Percentiles rank a stretch among this genome's conserved stretches.
phyloP scores from a whole-genome alignment of 1,140 invertebrate genomes.

The Elysia chlorotica region DNA sequence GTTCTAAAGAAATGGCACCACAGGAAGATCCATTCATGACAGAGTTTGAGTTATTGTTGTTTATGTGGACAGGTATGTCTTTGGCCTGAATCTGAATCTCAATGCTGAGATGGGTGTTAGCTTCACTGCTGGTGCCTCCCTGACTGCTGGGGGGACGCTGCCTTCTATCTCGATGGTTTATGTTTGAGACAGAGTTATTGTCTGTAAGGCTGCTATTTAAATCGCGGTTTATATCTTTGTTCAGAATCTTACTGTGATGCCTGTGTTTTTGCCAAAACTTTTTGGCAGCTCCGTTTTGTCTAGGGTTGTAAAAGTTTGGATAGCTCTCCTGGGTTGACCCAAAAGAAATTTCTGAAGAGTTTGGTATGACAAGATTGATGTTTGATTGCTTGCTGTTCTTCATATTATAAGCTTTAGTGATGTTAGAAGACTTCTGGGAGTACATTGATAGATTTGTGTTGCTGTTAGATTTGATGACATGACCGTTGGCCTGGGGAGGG shows the following conservation, averaged over 20 bases:
- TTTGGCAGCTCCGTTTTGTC: constrained; percentile 87
- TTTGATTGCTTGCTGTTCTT: constrained; percentile 50
- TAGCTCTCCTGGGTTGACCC: constrained; percentile 66
- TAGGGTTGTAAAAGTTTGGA: constrained; percentile 85
- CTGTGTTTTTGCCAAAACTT: constrained; percentile 90
- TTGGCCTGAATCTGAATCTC: constrained; percentile 48
- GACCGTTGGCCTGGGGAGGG: constrained; percentile 44
- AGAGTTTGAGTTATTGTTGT: neutral
- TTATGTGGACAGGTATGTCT: constrained; percentile 22
- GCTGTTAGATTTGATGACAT: constrained; percentile 43
- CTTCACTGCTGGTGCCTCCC: constrained; percentile 46
- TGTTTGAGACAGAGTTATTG: constrained; percentile 43
- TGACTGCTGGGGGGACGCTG: too few species aligned
- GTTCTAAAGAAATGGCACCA: constrained; percentile 14
- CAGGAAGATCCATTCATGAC: constrained; percentile 8
- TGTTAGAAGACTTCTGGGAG: constrained; percentile 36
- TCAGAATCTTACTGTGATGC: constrained; percentile 68
- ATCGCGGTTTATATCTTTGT: constrained; percentile 52
- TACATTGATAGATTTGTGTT: constrained; percentile 35
- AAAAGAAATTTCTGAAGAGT: constrained; percentile 50
- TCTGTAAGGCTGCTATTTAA: constrained; percentile 49
- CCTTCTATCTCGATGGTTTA: constrained; percentile 27
- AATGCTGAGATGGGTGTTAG: constrained; percentile 48
- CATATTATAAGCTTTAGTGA: constrained; percentile 42
- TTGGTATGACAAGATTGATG: constrained; percentile 44